Evolutionary conservation across 2,888 invertebrate species (phyloP), one percentile per base, ranked within the genome.

Genomic region (Chrysodeixis includens): DNA sequence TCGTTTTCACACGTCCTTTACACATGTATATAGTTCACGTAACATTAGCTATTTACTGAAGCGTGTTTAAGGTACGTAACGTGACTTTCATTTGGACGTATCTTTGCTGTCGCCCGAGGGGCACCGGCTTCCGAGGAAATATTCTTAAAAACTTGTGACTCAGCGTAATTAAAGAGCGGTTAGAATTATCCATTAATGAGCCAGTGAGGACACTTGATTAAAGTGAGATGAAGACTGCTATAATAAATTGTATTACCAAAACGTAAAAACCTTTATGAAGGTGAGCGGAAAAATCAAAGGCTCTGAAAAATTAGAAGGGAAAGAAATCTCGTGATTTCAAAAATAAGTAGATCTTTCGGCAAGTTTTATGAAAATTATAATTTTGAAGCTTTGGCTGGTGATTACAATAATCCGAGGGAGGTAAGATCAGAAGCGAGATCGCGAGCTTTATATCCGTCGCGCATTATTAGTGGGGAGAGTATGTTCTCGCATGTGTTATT

Each of bases 401-500:
- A 68, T 73, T 69, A 68, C 68, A 73, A 63, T 77, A 53, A 63
- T 68, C 51, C 57, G 58, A 61, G 44, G 55, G 56, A 32, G 60
- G 61, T 72, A 59, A 46, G 57, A 44, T 53, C 51, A 66, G 62
- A 61, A 61, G 49, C 63, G 68, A 64, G 68, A 74, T 52, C 22
- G 56, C 26, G 32, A 40, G 65, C 57, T 65, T 70, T 72, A 66
- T 72, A 78, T 78, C 63, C 65, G 58, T 30, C 22, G 69, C 70
- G 58, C 71, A 81, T 78, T 71, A 75, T 81, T 71, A 72, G 76
- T 72, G 82, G 72, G 69, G 72, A 72, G 62, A 72, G 74, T 75
- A 67, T 74, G 76, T 71, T 75, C 67, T 71, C 62, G 72, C 73
- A 78, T 83, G 74, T 82, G 80, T 77, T 78, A 84, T 83, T 83